Evolutionary conservation across 2,113 vertebrate species (phyloP), one percentile per base, ranked within the genome.

Genomic region (Indicator maculatus): DNA sequence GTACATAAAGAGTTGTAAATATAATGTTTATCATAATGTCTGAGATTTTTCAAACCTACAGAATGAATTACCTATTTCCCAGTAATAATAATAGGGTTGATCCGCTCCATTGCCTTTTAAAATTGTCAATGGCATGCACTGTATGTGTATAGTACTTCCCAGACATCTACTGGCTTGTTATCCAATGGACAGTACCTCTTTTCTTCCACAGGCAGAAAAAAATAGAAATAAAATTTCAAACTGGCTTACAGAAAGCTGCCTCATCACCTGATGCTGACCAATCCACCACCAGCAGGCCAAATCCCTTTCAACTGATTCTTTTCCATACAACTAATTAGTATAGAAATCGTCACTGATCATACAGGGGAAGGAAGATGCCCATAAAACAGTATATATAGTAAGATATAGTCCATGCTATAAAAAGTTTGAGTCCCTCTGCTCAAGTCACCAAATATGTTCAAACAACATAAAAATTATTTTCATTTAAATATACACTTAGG

Each of bases 1-100:
- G 61, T 92, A 95, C 28, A 93, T 72, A 93, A 47, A 44, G 19
- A 90, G 44, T 44, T 93, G 76, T 94, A 95, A 88, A 93, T 88
- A 86, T 19, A 53, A 76, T 21, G 26, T 94, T 20, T 71, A 83
- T 83, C 14, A 3, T 45, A 83, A 80, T 38, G 17, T 11, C 72
- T 74, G 65, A 70, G 12, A 50, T 76, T 82, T 92, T 90, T 85
- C 63, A 89, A 66, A 69, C 20, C 50, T 73, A 28, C 24, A 19
- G n/a, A 71, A 91, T 70, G 64, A 72, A 75, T 91, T 75, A 44
- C 6, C 8, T 64, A 61, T 31, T 20, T 89, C 19, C 55, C 36
- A 66, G 2, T 67, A 87, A 58, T 0, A 3, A 13, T 36, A 47
- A 77, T 31, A 33, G 50, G 24, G 11, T 71, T 83, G 36, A 65